A percentile compares a stretch with the other conserved stretches of the same genome.
phyloP scores from a whole-genome alignment of 2,888 invertebrate genomes.

The Eristalis pertinax region DNA sequence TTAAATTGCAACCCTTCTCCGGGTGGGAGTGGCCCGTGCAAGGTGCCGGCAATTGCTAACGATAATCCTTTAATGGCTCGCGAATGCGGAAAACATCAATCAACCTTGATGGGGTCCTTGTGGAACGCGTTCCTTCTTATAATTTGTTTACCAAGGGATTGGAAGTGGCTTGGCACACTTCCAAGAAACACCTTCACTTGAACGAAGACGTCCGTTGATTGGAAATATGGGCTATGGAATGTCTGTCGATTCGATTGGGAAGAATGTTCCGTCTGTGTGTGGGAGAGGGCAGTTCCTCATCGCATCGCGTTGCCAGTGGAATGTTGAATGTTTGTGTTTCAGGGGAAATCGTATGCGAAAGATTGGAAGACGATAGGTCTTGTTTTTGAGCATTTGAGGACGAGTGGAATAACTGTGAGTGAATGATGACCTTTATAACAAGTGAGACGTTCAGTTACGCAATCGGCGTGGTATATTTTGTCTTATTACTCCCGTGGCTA shows the following conservation, averaged over 20 bases:
- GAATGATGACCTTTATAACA: too few species aligned
- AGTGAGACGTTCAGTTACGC: too few species aligned
- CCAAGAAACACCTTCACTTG: not conserved
- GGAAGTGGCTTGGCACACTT: not conserved
- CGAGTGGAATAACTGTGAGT: too few species aligned
- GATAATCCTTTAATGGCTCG: constrained; percentile 40
- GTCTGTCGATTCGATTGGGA: not conserved
- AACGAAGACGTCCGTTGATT: not conserved
- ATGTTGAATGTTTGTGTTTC: not conserved
- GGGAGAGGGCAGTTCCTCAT: not conserved
- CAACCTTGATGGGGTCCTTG: constrained; percentile 19
- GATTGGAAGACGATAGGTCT: too few species aligned
- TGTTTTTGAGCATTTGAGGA: too few species aligned
- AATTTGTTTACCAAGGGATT: not conserved
- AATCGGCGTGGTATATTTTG: too few species aligned
- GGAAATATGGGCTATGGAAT: not conserved
- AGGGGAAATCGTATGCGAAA: too few species aligned
- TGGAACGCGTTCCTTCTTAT: not conserved
- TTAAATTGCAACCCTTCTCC: not conserved
- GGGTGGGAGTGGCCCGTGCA: not conserved
- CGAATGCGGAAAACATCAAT: constrained; percentile 33
- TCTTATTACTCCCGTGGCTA: too few species aligned
- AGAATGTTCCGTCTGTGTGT: too few species aligned
- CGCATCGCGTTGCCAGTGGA: not conserved
- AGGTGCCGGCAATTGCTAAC: not conserved